phyloP scores from a whole-genome alignment of 2,113 vertebrate species.

The Dicrurus megarhynchus region DNA sequence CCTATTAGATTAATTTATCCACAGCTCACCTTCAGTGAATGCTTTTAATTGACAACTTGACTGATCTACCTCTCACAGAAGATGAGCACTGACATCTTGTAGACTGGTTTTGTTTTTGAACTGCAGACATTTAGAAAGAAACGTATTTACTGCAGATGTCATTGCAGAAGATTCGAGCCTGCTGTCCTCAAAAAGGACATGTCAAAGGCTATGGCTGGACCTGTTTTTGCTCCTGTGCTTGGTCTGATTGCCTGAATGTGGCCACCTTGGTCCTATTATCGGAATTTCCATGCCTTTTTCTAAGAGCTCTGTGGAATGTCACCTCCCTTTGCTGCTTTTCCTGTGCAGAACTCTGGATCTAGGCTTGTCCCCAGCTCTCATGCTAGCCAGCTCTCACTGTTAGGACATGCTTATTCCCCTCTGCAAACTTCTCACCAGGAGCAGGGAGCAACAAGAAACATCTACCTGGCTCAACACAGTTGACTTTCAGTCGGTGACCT shows the following conservation, averaged over 20 bases:
- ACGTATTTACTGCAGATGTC: not conserved
- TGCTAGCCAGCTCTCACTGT: not conserved
- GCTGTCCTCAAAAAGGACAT: not conserved
- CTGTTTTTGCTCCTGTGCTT: not conserved
- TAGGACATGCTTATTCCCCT: not conserved
- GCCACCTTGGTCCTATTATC: not conserved
- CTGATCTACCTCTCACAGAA: not conserved
- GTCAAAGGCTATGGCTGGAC: not conserved
- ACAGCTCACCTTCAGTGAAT: not conserved
- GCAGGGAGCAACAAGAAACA: not conserved
- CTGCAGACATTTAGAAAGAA: not conserved
- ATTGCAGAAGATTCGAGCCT: not conserved
- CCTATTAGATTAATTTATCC: conserved; percentile 19
- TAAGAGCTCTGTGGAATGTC: not conserved
- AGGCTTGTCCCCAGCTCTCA: not conserved
- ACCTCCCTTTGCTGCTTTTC: not conserved
- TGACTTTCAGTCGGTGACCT: not conserved
- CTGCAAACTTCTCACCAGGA: not conserved
- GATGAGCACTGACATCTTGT: not conserved
- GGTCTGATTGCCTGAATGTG: not conserved
- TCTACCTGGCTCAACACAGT: not conserved
- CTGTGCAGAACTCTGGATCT: not conserved
- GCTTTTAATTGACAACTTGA: conserved; percentile 20
- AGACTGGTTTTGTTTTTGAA: not conserved
- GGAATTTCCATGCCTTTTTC: not conserved